Evolutionary conservation across 2,888 invertebrate species (phyloP), one percentile per base, ranked within the genome.

Genomic region (Congeria kusceri): DNA sequence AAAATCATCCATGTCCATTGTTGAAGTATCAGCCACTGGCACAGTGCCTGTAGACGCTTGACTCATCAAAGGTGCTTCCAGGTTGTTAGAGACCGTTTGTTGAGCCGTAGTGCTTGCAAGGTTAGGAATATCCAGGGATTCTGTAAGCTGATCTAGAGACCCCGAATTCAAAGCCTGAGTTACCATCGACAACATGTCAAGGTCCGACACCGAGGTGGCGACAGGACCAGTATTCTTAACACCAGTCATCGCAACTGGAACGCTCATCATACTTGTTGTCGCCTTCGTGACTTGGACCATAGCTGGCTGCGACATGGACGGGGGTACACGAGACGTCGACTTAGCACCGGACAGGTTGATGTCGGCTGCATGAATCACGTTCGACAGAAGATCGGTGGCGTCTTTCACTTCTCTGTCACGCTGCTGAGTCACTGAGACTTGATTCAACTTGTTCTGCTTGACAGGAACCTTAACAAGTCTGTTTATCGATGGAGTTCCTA

Each of bases 131-230:
- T 39, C 39, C 4, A 39, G 39, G 4, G 39, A 39, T 39, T 11
- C 39, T 7, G 39, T 39, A 11, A 39, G 39, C 39, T 39, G 39
- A 53, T 20, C 53, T 53, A 53, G 53, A 1, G 20, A 53, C 23
- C 53, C 53, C 4, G 53, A 53, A 53, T 53, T 25, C 18, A 53
- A 25, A 53, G 53, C 53, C 53, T 53, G 53, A 20, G 53, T 53
- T 9, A 53, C 53, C 20, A 53, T 20, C 3, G 53, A 23, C 20
- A 53, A 25, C 53, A 53, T 53, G 53, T 20, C 53, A 7, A 25
- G 25, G 25, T 53, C 53, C n/a, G 53, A 53, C 53, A 53, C 23
- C 5, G 53, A 53, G 7, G 53, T 53, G 5, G 53, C 18, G 20
- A 53, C 20, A 15, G 20, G 20, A n/a, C 53, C 53, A 53, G 53